Conservation (phyloP, 2,888 invertebrate genomes). For the Lapara coniferarum region DNA sequence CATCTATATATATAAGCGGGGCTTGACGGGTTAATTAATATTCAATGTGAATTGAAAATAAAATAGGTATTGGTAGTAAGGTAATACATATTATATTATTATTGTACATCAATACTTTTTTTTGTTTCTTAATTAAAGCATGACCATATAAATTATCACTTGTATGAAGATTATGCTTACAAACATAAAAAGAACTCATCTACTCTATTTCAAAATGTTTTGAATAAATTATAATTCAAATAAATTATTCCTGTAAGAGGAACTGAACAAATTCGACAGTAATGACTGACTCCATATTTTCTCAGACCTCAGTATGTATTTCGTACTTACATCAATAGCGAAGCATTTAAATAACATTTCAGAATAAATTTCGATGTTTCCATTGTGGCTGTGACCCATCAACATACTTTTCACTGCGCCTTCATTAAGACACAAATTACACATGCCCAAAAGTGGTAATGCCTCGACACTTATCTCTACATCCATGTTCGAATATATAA, state of each 20-base stretch:
- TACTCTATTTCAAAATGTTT: no score
- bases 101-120: no score
- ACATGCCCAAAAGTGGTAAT: constrained; percentile 68
- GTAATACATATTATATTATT: no score
- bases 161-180: neutral
- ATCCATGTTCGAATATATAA: constrained; percentile 49
- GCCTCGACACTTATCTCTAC: constrained; percentile 69
- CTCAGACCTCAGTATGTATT: neutral
- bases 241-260: no score
- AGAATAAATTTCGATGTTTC: constrained; percentile 56
- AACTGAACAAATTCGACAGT: no score
- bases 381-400: constrained; percentile 52
- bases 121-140: no score
- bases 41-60: no score
- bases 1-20: no score
- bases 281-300: neutral
- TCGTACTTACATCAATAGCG: constrained; percentile 70
- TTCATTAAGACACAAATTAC: constrained; percentile 71
- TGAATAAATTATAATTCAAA: no score
- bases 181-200: neutral
- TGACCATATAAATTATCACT: no score
- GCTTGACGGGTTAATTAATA: no score
- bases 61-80: no score
- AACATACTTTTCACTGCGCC: constrained; percentile 75
- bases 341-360: constrained; percentile 73